These are phyloP conservation scores for Anthrax anthrax DNA, from an alignment of 2,888 invertebrate genomes.

Conservation along the genomic window DNA sequence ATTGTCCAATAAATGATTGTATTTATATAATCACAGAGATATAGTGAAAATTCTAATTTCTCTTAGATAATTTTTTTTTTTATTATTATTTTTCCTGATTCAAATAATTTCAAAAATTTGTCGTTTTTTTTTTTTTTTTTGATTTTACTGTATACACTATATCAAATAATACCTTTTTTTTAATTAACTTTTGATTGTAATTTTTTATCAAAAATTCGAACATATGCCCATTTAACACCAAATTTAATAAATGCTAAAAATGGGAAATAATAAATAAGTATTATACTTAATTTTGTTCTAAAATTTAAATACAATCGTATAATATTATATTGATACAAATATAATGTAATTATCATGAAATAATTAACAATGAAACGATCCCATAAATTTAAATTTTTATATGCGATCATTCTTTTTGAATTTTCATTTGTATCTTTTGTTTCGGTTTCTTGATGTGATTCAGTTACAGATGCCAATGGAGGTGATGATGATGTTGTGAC, in stretches of 20 bases:
- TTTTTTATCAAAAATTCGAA: constrained; percentile 34
- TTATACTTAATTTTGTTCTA: constrained; percentile 39
- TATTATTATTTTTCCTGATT: neutral
- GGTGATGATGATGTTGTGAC: too few relatives aligned
- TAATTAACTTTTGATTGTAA: neutral
- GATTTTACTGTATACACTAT: too few relatives aligned
- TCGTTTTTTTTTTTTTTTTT: neutral
- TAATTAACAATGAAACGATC: constrained; percentile 4
- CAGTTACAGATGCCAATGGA: too few relatives aligned
- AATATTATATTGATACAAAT: constrained; percentile 29
- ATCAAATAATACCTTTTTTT: neutral
- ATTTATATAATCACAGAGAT: too few relatives aligned
- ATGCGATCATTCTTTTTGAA: neutral
- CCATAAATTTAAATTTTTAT: constrained; percentile 3
- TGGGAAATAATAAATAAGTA: constrained; percentile 47
- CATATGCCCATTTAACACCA: constrained; percentile 41
- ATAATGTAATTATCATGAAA: neutral
- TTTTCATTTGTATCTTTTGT: neutral
- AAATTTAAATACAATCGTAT: constrained; percentile 43
- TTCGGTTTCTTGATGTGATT: too few relatives aligned
- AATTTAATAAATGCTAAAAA: constrained; percentile 47
- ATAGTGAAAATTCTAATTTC: too few relatives aligned
- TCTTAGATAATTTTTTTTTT: too few relatives aligned
- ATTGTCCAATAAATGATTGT: too few relatives aligned
- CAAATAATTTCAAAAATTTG: neutral